Evolutionary conservation across 2,113 vertebrate genomes (phyloP).

Genomic region (Todiramphus chloris): DNA sequence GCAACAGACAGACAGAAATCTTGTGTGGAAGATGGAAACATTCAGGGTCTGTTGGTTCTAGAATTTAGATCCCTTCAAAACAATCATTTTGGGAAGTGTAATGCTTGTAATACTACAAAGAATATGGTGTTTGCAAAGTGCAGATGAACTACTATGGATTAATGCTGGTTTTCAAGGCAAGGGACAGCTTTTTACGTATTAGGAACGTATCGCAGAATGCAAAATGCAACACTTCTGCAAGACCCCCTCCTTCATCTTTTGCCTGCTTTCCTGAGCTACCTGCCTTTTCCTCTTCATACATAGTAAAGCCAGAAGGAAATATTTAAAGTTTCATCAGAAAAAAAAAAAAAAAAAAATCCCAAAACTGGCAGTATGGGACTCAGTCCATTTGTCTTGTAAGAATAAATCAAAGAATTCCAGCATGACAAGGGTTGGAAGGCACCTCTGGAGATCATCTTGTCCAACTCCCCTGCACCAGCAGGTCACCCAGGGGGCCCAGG

Average conservation of each 20-base stretch:
- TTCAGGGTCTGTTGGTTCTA: not conserved
- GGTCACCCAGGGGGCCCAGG: no score
- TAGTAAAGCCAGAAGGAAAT: not conserved
- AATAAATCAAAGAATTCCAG: not conserved
- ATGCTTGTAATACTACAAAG: not conserved
- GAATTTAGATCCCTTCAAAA: not conserved
- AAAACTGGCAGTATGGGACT: not conserved
- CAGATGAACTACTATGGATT: not conserved
- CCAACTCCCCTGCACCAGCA: no score
- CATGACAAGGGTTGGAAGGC: no score
- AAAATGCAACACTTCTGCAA: not conserved
- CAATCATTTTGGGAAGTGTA: not conserved
- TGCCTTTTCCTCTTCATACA: not conserved
- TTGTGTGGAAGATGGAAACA: not conserved
- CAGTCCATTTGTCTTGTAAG: not conserved
- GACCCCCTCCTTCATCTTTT: not conserved
- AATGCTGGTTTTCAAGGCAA: not conserved
- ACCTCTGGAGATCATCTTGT: no score
- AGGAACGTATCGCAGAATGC: not conserved
- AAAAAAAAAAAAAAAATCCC: not conserved
- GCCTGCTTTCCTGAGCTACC: not conserved
- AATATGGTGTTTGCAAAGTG: not conserved
- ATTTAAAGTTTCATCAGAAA: not conserved
- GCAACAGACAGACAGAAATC: not conserved
- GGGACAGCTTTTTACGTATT: not conserved